A percentile compares a stretch with the other conserved stretches of the same genome.
Conservation (phyloP, 2,888 invertebrate genomes). For the Odontocerum albicorne region DNA sequence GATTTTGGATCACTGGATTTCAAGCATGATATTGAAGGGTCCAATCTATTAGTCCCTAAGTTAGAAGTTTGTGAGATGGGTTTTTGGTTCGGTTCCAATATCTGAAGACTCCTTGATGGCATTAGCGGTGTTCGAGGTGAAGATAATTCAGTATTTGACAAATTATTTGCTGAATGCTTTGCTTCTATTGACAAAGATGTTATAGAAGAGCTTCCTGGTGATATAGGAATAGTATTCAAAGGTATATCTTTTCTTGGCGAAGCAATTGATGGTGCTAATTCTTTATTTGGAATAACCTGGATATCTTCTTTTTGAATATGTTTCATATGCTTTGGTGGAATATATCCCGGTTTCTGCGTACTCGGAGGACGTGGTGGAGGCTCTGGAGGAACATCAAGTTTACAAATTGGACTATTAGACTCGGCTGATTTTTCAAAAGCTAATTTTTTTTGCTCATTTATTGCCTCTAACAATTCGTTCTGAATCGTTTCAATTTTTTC, state of each 20-base stretch:
- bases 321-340: constrained; percentile 44
- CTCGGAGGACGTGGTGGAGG: constrained; percentile 42
- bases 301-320: constrained; percentile 52
- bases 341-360: constrained; percentile 37
- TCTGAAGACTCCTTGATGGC: constrained; percentile 34
- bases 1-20: constrained; percentile 37
- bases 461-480: constrained; percentile 35
- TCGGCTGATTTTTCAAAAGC: constrained; percentile 11
- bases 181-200: constrained; percentile 22
- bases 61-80: constrained; percentile 45
- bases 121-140: constrained; percentile 29
- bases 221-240: constrained; percentile 2
- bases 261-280: constrained; percentile 17
- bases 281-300: constrained; percentile 43
- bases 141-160: constrained; percentile 21
- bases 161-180: constrained; percentile 26
- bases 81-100: constrained; percentile 40
- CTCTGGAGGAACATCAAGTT: constrained; percentile 38
- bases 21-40: constrained; percentile 17
- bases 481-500: constrained; percentile 35
- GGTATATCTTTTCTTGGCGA: constrained; percentile 31
- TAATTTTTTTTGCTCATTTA: constrained; percentile 32
- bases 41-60: constrained; percentile 21
- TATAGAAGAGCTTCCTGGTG: constrained; percentile 5
- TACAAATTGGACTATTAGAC: constrained; percentile 10